phyloP scores from a whole-genome alignment of 2,797 vertebrate species.

The Ispidina lecontei region DNA sequence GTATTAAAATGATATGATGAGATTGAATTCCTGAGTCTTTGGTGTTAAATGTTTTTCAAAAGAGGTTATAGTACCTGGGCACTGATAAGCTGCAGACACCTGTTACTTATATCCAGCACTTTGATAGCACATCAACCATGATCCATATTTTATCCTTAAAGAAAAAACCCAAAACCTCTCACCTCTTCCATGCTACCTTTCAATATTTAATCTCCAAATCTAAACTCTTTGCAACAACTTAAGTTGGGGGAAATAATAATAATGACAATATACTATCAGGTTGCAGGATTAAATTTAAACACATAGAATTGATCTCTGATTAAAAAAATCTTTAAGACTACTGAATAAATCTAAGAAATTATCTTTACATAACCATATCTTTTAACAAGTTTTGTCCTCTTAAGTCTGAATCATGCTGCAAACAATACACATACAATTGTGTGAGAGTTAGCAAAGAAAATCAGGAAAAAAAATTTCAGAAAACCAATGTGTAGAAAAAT shows the following conservation, averaged over 20 bases:
- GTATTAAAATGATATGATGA: neutral
- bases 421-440: accelerated
- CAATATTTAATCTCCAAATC: neutral
- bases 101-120: neutral
- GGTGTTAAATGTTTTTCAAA: neutral
- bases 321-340: neutral
- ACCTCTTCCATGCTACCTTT: neutral
- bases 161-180: accelerated
- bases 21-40: neutral
- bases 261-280: accelerated
- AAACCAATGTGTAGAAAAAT: neutral
- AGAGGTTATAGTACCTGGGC: neutral
- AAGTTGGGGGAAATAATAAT: accelerated
- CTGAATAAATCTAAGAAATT: neutral
- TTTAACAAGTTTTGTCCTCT: neutral
- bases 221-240: neutral
- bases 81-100: neutral
- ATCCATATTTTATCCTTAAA: neutral
- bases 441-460: neutral
- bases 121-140: neutral
- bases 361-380: neutral
- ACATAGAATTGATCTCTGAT: too few species aligned
- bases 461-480: neutral
- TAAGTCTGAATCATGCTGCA: neutral
- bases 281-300: neutral